phyloP scores from a whole-genome alignment of 2,888 invertebrate species.

The Rhaphigaster nebulosa region DNA sequence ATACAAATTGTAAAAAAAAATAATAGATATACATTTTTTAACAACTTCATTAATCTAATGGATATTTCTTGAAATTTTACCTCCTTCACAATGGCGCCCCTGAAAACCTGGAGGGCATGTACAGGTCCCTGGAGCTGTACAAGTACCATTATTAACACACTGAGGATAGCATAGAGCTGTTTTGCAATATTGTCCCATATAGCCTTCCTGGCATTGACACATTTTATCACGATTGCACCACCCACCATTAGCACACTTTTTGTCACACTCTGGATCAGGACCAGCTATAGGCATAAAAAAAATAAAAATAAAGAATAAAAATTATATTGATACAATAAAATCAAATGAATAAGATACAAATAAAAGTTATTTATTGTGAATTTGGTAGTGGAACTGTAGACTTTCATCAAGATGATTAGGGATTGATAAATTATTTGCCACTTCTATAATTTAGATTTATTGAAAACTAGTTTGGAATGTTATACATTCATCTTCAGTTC shows the following conservation, averaged over 20 bases:
- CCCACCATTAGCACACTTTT: conserved; percentile 88
- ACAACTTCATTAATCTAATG: background rate
- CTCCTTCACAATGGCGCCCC: conserved; percentile 91
- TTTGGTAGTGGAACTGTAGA: too few relatives aligned
- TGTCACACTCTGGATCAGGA: conserved; percentile 79
- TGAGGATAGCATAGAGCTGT: conserved; percentile 92
- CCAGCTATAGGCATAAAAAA: background rate
- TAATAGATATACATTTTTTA: background rate
- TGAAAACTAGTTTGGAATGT: too few relatives aligned
- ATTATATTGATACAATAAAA: background rate
- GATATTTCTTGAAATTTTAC: conserved; percentile 70
- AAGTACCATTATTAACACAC: conserved; percentile 93
- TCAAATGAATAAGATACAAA: background rate
- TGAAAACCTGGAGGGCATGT: conserved; percentile 92
- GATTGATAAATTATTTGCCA: too few relatives aligned
- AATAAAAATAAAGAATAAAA: conserved; percentile 1
- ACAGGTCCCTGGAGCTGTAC: conserved; percentile 90
- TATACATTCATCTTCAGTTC: too few relatives aligned
- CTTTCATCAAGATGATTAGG: too few relatives aligned
- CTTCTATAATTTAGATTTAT: too few relatives aligned
- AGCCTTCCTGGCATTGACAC: conserved; percentile 90
- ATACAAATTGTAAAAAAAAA: conserved; percentile 74
- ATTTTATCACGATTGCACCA: conserved; percentile 87
- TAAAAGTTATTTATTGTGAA: background rate
- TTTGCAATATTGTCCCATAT: conserved; percentile 90